Conservation (phyloP, 2,797 vertebrate genomes). For the Sandelia bainsii region DNA sequence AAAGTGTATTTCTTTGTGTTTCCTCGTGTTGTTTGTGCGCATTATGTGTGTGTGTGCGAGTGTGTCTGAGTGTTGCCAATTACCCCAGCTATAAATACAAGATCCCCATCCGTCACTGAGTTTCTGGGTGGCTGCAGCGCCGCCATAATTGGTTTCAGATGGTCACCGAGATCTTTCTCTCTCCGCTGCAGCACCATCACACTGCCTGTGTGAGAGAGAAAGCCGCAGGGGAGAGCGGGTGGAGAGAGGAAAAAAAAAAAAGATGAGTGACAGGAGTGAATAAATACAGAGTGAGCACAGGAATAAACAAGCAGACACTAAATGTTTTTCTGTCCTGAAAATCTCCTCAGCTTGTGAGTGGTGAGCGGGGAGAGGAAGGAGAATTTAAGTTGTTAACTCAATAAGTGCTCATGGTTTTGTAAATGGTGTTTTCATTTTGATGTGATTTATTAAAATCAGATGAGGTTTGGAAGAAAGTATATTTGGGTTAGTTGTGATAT, state of each 20-base stretch:
- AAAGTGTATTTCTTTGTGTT: slow-evolving; percentile 75
- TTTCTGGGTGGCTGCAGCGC: slow-evolving; percentile 97
- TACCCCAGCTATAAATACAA: slow-evolving; percentile 97
- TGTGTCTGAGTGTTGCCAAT: slow-evolving; percentile 95
- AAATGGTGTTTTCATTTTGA: slow-evolving; percentile 51
- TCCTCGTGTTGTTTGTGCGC: slow-evolving; percentile 66
- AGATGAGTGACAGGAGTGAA: slow-evolving; percentile 86
- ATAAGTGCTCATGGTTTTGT: slow-evolving; percentile 43
- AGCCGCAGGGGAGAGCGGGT: slow-evolving; percentile 87
- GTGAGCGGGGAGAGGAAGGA: slow-evolving; percentile 25
- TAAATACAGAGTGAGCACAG: slow-evolving; percentile 83
- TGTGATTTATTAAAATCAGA: slow-evolving; percentile 55
- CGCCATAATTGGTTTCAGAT: slow-evolving; percentile 98
- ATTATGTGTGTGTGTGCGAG: slow-evolving; percentile 53
- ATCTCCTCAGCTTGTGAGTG: slow-evolving; percentile 48
- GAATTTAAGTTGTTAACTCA: slow-evolving; percentile 62
- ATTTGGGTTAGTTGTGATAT: slow-evolving; percentile 42
- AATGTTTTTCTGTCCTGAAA: slow-evolving; percentile 82
- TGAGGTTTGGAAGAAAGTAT: slow-evolving; percentile 40
- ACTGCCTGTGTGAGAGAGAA: slow-evolving; percentile 85
- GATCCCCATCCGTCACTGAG: slow-evolving; percentile 97
- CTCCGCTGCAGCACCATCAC: slow-evolving; percentile 84
- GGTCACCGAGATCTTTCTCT: slow-evolving; percentile 86
- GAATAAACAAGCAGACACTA: slow-evolving; percentile 86
- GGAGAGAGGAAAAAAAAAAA: slow-evolving; percentile 58